Percentiles rank a stretch among this genome's conserved stretches.
phyloP scores from a whole-genome alignment of 2,113 vertebrate species.

The Myotis yumanensis region DNA sequence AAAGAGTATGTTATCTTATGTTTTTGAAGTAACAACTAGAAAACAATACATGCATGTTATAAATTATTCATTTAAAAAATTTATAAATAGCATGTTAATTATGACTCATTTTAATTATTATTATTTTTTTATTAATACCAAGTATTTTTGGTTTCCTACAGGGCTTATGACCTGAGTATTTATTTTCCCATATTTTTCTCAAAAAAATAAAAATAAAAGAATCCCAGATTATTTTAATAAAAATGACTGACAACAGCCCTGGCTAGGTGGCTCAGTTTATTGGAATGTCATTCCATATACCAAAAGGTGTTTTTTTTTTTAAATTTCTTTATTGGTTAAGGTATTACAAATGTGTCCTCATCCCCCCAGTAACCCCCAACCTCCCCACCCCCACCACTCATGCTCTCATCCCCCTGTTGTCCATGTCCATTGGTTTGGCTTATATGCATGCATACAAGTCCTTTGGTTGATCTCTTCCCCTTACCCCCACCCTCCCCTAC shows the following conservation, averaged over 20 bases:
- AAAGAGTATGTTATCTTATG: background rate
- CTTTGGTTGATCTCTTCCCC: no score
- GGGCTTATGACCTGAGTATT: background rate
- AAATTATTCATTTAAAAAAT: background rate
- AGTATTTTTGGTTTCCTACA: background rate
- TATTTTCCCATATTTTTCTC: background rate
- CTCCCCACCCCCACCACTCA: no score
- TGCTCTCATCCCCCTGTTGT: no score
- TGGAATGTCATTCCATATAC: background rate
- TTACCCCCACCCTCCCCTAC: no score
- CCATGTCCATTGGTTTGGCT: no score
- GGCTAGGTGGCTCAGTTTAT: background rate
- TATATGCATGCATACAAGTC: no score
- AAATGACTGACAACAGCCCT: background rate
- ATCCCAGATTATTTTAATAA: background rate
- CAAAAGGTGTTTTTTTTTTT: background rate
- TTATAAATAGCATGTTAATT: background rate
- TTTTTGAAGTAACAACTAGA: slow-evolving; percentile 20
- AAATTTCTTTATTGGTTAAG: no score
- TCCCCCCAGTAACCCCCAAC: no score
- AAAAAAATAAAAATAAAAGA: background rate
- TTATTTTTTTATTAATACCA: background rate
- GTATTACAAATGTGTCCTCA: no score
- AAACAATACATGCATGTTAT: background rate
- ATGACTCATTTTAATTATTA: background rate